Percentiles rank a stretch among this genome's conserved stretches.
Conservation (phyloP, 2,113 vertebrate genomes). For the Phalacrocorax aristotelis region DNA sequence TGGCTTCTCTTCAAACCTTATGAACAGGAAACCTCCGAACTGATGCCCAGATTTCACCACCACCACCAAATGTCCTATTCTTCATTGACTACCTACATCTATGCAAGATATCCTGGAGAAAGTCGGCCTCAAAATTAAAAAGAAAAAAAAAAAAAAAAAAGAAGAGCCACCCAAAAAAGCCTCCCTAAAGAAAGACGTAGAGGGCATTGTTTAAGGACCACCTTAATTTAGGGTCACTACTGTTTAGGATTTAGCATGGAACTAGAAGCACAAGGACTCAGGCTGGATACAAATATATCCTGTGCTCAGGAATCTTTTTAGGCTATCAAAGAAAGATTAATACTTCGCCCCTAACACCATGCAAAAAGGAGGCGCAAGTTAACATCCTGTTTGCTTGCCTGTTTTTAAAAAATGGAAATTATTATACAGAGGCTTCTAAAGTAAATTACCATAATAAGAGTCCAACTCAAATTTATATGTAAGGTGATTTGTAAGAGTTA, state of each 20-base stretch:
- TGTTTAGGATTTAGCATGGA: neutral
- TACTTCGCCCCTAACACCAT: neutral
- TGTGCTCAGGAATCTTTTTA: neutral
- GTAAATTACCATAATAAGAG: neutral
- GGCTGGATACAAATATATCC: neutral
- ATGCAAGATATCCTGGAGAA: neutral
- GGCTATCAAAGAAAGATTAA: neutral
- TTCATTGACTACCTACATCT: neutral
- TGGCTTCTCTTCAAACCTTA: neutral
- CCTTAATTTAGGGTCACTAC: neutral
- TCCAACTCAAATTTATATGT: neutral
- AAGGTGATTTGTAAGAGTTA: neutral
- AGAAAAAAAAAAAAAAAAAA: no score
- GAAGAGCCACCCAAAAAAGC: neutral
- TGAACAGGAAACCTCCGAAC: neutral
- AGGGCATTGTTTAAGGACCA: neutral
- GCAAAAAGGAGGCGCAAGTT: neutral
- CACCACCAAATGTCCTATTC: neutral
- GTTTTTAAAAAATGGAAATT: neutral
- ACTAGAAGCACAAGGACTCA: neutral
- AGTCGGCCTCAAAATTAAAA: neutral
- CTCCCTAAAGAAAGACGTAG: neutral
- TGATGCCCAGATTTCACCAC: neutral
- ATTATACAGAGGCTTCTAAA: neutral
- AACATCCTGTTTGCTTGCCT: neutral